Conservation (phyloP, 2,113 vertebrate species). For the Struthidea cinerea region DNA sequence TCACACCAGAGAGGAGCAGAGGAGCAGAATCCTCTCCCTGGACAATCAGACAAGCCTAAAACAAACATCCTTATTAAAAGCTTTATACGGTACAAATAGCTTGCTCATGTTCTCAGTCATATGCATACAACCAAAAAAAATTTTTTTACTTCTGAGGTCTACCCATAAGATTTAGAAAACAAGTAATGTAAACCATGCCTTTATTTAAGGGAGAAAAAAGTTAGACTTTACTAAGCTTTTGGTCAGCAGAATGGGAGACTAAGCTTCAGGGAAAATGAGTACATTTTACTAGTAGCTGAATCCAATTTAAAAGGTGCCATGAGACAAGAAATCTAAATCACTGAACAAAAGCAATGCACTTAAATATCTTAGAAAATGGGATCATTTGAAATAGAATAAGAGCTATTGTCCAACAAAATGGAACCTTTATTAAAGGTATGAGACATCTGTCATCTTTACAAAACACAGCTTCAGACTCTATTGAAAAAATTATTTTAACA, state of each 20-base stretch:
- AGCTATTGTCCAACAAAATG: neutral
- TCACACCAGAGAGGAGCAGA: neutral
- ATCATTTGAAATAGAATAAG: neutral
- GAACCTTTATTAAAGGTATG: neutral
- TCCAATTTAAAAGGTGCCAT: conserved; percentile 42
- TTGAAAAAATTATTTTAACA: neutral
- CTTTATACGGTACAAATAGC: neutral
- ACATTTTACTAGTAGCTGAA: conserved; percentile 45
- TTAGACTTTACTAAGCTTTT: neutral
- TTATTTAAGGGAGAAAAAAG: neutral
- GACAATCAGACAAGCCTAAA: neutral
- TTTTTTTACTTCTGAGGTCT: neutral
- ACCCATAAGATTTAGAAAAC: neutral
- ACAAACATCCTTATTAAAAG: neutral
- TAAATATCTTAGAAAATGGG: neutral
- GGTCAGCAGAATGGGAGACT: neutral
- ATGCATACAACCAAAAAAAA: neutral
- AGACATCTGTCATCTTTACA: neutral
- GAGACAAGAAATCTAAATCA: conserved; percentile 13
- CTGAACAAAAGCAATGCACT: conserved; percentile 9
- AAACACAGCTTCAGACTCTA: neutral
- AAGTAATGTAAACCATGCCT: conserved; percentile 26
- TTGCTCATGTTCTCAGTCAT: neutral
- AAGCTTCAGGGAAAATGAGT: conserved; percentile 27
- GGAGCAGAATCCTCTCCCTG: neutral